These are phyloP conservation scores for Hydrotaea cyrtoneurina DNA, from an alignment of 2,888 invertebrate species.

Conservation along the genomic window DNA sequence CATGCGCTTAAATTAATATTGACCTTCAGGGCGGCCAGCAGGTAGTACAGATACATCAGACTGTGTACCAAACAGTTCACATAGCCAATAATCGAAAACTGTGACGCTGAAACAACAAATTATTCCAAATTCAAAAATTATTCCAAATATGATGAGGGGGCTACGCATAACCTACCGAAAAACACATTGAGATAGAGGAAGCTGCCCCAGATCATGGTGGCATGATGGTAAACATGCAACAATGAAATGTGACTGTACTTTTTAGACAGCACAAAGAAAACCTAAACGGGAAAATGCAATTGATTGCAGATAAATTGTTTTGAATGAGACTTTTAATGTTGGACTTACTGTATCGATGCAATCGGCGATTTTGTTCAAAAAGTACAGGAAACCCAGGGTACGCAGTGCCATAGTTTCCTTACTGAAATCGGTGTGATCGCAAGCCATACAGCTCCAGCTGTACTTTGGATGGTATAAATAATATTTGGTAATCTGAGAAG, in stretches of 20 bases:
- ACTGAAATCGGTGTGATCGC: not conserved
- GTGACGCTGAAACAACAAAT: slow-evolving; percentile 83
- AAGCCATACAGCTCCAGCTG: slow-evolving; percentile 19
- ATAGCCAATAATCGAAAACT: slow-evolving; percentile 85
- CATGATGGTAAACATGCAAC: slow-evolving; percentile 91
- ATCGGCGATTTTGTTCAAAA: slow-evolving; percentile 29
- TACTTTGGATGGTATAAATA: not conserved
- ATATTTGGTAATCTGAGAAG: slow-evolving; percentile 3
- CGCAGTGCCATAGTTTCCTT: not conserved
- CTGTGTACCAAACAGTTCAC: slow-evolving; percentile 89
- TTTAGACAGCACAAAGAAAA: slow-evolving; percentile 89
- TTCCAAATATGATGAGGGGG: too few relatives aligned
- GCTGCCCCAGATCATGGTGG: slow-evolving; percentile 86
- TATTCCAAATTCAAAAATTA: too few relatives aligned
- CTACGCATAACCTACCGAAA: slow-evolving; percentile 80
- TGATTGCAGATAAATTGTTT: too few relatives aligned
- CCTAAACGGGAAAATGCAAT: slow-evolving; percentile 58
- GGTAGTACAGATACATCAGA: slow-evolving; percentile 89
- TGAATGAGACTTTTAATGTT: too few relatives aligned
- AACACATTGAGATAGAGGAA: slow-evolving; percentile 83
- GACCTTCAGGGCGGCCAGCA: slow-evolving; percentile 85
- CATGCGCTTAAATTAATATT: slow-evolving; percentile 85
- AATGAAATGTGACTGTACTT: slow-evolving; percentile 89
- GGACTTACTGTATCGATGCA: slow-evolving; percentile 35
- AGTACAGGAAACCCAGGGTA: not conserved